Evolutionary conservation across 2,113 vertebrate species (phyloP).

Genomic region (Saccopteryx bilineata): DNA sequence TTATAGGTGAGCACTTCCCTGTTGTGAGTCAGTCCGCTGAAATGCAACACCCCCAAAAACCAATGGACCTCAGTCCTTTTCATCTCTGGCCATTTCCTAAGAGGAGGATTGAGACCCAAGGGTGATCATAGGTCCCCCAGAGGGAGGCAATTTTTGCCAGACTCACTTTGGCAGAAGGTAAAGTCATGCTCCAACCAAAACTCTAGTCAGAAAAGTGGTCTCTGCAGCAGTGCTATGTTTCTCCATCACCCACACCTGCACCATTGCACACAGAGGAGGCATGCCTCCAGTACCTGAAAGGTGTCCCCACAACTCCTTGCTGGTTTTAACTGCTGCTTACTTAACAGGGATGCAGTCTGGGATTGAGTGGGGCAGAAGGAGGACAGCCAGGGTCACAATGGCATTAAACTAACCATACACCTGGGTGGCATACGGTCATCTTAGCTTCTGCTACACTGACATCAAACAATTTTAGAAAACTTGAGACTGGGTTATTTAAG

Average conservation of each 20-base stretch:
- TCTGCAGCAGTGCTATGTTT: not conserved
- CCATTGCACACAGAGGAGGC: not conserved
- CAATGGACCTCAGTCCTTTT: not conserved
- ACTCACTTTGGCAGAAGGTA: not conserved
- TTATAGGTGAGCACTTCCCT: not conserved
- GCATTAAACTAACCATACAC: too few species aligned
- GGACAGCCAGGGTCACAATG: not conserved
- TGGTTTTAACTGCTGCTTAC: not conserved
- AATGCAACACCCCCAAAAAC: not conserved
- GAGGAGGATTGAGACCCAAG: not conserved
- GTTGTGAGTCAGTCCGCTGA: not conserved
- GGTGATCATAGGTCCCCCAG: not conserved
- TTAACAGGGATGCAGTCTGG: rapidly evolving
- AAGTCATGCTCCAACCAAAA: not conserved
- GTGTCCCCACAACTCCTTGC: not conserved
- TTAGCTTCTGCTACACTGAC: not conserved
- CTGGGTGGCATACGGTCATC: not conserved
- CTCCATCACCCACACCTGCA: not conserved
- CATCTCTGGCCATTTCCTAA: not conserved
- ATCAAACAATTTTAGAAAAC: not conserved
- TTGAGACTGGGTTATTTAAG: not conserved
- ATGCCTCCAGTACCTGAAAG: too few species aligned
- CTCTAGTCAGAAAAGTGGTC: too few species aligned
- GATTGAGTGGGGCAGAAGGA: not conserved
- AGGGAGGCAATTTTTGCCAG: not conserved